These are phyloP conservation scores for Syritta pipiens DNA, from an alignment of 2,888 invertebrate genomes.

Conservation along the genomic window DNA sequence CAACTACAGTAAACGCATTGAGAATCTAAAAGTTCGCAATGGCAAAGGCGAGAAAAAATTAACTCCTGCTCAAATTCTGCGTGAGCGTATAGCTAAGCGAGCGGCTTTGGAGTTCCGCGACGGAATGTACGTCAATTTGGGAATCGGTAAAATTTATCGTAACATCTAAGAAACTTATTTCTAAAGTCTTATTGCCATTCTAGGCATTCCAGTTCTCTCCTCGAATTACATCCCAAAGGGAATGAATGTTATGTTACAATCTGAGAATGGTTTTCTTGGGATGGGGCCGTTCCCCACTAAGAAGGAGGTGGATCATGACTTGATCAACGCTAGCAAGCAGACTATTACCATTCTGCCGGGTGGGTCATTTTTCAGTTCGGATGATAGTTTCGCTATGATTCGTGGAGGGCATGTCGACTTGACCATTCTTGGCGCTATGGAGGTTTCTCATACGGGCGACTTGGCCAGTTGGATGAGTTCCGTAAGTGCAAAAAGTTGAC, in stretches of 20 bases:
- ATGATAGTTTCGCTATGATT: slow-evolving; percentile 99
- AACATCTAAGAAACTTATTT: background rate
- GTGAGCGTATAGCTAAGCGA: slow-evolving; percentile 93
- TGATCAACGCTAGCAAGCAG: slow-evolving; percentile 99
- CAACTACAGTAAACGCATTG: slow-evolving; percentile 94
- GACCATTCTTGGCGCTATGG: slow-evolving; percentile 98
- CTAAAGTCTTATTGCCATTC: slow-evolving; percentile 67
- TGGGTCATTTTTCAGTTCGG: slow-evolving; percentile 95
- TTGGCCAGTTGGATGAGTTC: slow-evolving; percentile 99
- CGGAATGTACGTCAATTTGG: slow-evolving; percentile 97
- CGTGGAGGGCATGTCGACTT: slow-evolving; percentile 97
- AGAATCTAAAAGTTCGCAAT: slow-evolving; percentile 84
- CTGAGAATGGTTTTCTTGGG: slow-evolving; percentile 98
- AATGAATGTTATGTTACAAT: slow-evolving; percentile 93
- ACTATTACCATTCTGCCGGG: slow-evolving; percentile 94
- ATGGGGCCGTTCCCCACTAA: slow-evolving; percentile 96
- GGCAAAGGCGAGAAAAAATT: slow-evolving; percentile 74
- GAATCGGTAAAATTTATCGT: too few species aligned
- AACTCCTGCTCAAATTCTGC: slow-evolving; percentile 83
- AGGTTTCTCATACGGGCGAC: slow-evolving; percentile 97
- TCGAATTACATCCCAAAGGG: slow-evolving; percentile 94
- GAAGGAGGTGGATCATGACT: slow-evolving; percentile 91
- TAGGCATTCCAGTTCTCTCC: slow-evolving; percentile 96
- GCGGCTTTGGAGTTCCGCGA: slow-evolving; percentile 97
- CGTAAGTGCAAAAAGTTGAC: too few species aligned